These are phyloP conservation scores for Myxocyprinus asiaticus DNA, from an alignment of 2,113 vertebrate species.

Conservation along the genomic window DNA sequence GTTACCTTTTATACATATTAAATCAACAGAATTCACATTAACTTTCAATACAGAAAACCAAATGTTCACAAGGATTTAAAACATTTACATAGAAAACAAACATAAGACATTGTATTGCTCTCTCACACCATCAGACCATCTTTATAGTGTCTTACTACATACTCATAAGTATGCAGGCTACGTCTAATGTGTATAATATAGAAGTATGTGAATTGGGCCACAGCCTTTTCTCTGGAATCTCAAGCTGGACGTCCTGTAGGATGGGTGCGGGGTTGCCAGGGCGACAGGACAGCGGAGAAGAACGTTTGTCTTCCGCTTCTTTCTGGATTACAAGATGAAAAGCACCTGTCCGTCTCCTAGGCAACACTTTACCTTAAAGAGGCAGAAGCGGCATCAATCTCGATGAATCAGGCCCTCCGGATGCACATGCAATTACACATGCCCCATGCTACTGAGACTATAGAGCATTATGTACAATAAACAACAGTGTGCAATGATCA, in stretches of 20 bases:
- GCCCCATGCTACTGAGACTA: not conserved
- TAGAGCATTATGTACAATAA: not conserved
- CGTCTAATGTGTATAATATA: too few relatives aligned
- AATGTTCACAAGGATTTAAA: too few relatives aligned
- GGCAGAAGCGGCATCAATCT: slow-evolving; percentile 51
- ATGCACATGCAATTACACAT: not conserved
- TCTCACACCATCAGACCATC: too few relatives aligned
- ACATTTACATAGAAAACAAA: too few relatives aligned
- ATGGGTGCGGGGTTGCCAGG: slow-evolving; percentile 32
- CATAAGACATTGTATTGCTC: too few relatives aligned
- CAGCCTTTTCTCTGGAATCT: too few relatives aligned
- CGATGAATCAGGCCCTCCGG: slow-evolving; percentile 1
- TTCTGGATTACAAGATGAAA: slow-evolving; percentile 63
- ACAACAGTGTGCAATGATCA: not conserved
- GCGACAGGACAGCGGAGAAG: not conserved
- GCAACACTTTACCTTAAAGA: slow-evolving; percentile 60
- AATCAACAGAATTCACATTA: too few relatives aligned
- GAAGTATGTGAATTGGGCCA: too few relatives aligned
- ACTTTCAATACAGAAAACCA: too few relatives aligned
- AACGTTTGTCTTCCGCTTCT: slow-evolving; percentile 57
- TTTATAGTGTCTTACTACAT: too few relatives aligned
- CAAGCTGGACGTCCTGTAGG: not conserved
- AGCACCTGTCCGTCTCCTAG: slow-evolving; percentile 61
- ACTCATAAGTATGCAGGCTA: too few relatives aligned
- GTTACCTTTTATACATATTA: too few relatives aligned